phyloP scores from a whole-genome alignment of 2,888 invertebrate species.

The Pyrgus malvae region DNA sequence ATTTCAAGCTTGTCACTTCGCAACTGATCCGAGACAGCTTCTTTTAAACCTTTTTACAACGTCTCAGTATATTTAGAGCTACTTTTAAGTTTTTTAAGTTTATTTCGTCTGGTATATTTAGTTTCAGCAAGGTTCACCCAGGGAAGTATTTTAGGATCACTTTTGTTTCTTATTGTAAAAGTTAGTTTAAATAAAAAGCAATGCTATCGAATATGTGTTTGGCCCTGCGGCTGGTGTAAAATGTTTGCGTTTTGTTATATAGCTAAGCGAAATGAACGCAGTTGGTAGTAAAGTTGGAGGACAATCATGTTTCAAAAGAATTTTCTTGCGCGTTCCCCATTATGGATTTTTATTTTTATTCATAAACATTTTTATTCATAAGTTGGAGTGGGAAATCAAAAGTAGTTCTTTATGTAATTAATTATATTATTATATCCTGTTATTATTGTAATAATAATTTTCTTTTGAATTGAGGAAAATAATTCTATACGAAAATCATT shows the following conservation, averaged over 20 bases:
- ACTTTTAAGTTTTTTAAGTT: slow-evolving; percentile 3
- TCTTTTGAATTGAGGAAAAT: neutral
- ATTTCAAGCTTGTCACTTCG: slow-evolving; percentile 49
- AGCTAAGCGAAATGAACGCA: no score
- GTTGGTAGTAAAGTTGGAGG: no score
- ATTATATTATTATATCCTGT: neutral
- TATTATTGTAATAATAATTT: neutral
- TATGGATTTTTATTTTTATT: no score
- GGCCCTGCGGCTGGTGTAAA: no score
- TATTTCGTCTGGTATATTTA: neutral
- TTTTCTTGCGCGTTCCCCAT: no score
- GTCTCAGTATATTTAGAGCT: slow-evolving; percentile 10
- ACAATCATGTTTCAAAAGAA: no score
- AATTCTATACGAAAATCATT: neutral
- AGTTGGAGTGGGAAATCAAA: no score
- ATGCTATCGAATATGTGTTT: no score
- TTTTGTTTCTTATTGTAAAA: neutral
- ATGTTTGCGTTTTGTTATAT: no score
- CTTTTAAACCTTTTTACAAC: slow-evolving; percentile 26
- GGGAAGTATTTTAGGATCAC: neutral
- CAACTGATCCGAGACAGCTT: slow-evolving; percentile 32
- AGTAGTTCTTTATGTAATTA: no score
- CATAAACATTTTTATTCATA: no score
- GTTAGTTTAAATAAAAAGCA: neutral
- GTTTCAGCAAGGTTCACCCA: neutral